A percentile compares a stretch with the other conserved stretches of the same genome.
These are phyloP conservation scores for Sturnira hondurensis DNA, from an alignment of 2,113 vertebrate genomes.

Conservation along the genomic window DNA sequence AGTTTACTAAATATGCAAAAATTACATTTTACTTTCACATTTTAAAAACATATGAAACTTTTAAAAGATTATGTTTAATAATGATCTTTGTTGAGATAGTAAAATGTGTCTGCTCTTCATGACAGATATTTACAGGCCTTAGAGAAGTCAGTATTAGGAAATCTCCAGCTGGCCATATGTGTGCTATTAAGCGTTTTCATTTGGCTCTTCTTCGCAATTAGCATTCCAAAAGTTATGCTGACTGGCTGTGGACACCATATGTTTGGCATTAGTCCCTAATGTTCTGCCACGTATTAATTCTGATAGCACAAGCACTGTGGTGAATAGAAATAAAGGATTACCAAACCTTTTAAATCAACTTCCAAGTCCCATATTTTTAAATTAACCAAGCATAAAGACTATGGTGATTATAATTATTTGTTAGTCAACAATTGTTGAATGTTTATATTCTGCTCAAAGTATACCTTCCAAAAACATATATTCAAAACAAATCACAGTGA, in stretches of 20 bases:
- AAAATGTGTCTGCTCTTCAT: not conserved
- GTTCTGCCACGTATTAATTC: conserved; percentile 46
- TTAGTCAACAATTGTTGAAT: not conserved
- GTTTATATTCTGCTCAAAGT: not conserved
- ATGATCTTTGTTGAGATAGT: conserved; percentile 6
- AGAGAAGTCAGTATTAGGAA: conserved; percentile 42
- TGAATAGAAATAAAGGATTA: conserved; percentile 39
- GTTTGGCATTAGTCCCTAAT: conserved; percentile 52
- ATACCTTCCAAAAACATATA: not conserved
- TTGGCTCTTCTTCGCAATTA: conserved; percentile 63
- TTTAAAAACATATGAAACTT: not conserved
- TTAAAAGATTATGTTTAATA: not conserved
- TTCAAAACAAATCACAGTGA: not conserved
- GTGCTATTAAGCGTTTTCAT: conserved; percentile 55
- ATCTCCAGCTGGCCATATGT: conserved; percentile 57
- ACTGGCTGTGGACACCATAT: conserved; percentile 65
- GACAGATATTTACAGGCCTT: conserved; percentile 19
- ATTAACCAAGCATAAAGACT: not conserved
- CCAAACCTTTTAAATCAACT: not conserved
- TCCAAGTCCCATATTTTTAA: not conserved
- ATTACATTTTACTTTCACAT: not conserved
- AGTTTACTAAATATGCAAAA: not conserved
- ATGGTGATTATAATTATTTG: not conserved
- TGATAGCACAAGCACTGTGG: conserved; percentile 29
- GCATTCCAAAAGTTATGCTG: conserved; percentile 58